Conservation (phyloP, 2,797 vertebrate species). For the Tenualosa thibaudeaui region DNA sequence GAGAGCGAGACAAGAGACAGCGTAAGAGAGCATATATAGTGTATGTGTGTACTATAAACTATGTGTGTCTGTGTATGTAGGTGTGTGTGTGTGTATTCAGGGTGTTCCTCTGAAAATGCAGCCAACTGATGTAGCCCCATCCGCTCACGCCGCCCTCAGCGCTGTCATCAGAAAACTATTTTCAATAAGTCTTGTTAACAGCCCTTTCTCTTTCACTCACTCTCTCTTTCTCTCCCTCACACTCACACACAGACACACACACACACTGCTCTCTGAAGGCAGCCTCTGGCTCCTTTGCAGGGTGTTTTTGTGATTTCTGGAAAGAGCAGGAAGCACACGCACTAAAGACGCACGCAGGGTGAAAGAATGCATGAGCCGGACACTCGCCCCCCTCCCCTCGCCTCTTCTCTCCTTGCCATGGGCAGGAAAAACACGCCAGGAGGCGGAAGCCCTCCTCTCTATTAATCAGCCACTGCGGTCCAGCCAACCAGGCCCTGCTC, state of each 20-base stretch:
- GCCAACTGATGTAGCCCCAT: neutral
- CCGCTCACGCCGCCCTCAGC: neutral
- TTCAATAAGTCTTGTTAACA: slow-evolving; percentile 8
- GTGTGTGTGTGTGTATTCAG: neutral
- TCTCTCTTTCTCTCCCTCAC: neutral
- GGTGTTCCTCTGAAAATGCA: neutral
- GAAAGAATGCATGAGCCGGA: neutral
- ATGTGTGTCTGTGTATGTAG: neutral
- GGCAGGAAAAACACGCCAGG: neutral
- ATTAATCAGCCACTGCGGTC: slow-evolving; percentile 30
- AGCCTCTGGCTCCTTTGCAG: neutral
- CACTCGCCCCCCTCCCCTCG: neutral
- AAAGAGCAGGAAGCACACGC: slow-evolving; percentile 25
- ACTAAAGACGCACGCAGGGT: slow-evolving; percentile 26
- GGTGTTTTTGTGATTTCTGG: slow-evolving; percentile 12
- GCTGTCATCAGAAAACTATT: slow-evolving; percentile 6
- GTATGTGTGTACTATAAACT: neutral
- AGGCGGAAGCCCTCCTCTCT: slow-evolving; percentile 19
- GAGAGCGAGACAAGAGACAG: too few relatives aligned
- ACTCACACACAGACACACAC: neutral
- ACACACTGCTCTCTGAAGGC: neutral
- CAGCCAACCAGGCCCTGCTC: neutral
- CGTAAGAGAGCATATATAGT: too few relatives aligned
- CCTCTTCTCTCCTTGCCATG: neutral
- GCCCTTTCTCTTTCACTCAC: neutral